These are phyloP conservation scores for Loriculus beryllinus DNA, from an alignment of 2,797 vertebrate species.

Conservation along the genomic window DNA sequence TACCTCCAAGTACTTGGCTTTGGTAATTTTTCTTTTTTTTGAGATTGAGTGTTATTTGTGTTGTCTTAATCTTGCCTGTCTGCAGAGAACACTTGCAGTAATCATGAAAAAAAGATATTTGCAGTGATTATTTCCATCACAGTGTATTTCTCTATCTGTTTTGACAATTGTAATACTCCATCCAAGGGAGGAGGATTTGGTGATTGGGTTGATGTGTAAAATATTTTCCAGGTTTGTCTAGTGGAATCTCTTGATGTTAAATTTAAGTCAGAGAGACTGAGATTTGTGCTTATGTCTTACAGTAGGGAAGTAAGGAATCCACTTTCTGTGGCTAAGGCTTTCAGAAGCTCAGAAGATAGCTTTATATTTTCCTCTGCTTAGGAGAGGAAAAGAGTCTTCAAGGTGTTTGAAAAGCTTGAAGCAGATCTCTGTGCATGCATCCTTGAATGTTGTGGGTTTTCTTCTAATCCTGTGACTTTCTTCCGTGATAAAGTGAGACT, in stretches of 20 bases:
- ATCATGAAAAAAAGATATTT: not conserved
- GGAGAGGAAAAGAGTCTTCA: not conserved
- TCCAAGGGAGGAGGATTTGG: not conserved
- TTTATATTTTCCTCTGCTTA: not conserved
- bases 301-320: not conserved
- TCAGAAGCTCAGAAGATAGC: not conserved
- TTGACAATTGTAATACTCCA: not conserved
- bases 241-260: not conserved
- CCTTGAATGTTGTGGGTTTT: not conserved
- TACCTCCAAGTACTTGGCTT: not conserved
- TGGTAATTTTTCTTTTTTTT: not conserved
- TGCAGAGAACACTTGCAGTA: not conserved
- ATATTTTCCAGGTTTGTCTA: not conserved
- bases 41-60: not conserved
- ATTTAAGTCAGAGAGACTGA: not conserved
- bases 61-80: not conserved
- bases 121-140: not conserved
- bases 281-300: not conserved
- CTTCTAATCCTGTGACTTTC: not conserved
- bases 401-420: not conserved
- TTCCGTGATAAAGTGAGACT: not conserved
- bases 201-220: accelerated
- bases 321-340: not conserved
- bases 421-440: not conserved
- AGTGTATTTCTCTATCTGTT: not conserved